Evolutionary conservation across 2,888 invertebrate species (phyloP).

Genomic region (Deroplatys truncata): DNA sequence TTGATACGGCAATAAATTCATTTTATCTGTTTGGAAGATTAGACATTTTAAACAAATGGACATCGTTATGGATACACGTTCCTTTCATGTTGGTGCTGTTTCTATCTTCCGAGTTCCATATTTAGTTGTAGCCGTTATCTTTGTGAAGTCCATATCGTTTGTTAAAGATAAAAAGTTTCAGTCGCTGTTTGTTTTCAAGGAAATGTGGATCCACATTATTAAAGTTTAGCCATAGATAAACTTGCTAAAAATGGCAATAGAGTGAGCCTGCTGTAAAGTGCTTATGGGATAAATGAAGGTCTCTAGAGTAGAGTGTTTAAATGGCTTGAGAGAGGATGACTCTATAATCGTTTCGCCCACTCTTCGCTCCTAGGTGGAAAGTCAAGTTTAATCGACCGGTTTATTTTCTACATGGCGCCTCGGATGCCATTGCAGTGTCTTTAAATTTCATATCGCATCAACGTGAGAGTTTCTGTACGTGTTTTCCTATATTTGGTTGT

Average conservation of each 20-base stretch:
- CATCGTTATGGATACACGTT: background rate
- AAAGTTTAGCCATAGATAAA: background rate
- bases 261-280: background rate
- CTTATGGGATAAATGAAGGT: background rate
- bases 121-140: background rate
- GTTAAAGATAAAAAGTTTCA: background rate
- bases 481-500: background rate
- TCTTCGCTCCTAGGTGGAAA: background rate
- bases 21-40: background rate
- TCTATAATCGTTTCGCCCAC: background rate
- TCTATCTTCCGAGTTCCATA: background rate
- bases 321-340: background rate
- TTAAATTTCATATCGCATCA: background rate
- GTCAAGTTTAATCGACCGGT: background rate
- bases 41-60: background rate
- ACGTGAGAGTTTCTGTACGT: background rate
- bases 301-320: background rate
- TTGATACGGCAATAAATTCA: background rate
- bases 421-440: background rate
- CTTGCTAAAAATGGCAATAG: background rate
- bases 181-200: too few species aligned
- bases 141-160: background rate
- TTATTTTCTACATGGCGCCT: background rate
- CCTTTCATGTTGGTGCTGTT: background rate
- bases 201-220: background rate